These are phyloP conservation scores for Montipora capitata DNA, from an alignment of 92 coral and sea anemone genomes.

Conservation along the genomic window DNA sequence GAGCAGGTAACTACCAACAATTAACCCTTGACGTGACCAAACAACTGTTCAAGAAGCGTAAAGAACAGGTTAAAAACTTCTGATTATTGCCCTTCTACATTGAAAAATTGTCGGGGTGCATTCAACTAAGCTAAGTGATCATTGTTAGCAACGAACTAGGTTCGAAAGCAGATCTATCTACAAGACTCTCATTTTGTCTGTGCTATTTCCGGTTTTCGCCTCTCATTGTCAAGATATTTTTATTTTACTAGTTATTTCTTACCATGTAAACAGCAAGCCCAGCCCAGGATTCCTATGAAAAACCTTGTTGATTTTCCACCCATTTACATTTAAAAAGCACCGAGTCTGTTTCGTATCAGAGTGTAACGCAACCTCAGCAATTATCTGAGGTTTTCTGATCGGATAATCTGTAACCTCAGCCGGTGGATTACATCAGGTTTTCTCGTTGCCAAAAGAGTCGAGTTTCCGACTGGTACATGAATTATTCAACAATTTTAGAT, in stretches of 20 bases:
- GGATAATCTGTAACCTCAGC: not conserved
- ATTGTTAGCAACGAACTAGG: not conserved
- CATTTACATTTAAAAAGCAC: not conserved
- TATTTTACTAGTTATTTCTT: not conserved
- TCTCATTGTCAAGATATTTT: conserved; percentile 3
- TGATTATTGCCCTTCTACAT: not conserved
- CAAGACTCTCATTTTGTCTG: not conserved
- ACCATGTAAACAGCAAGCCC: conserved; percentile 37
- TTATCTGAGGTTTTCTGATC: not conserved
- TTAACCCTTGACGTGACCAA: not conserved
- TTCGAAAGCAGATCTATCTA: too few species aligned
- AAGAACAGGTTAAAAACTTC: not conserved
- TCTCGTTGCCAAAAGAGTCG: not conserved
- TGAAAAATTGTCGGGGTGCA: too few species aligned
- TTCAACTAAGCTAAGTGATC: not conserved
- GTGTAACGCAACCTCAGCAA: not conserved
- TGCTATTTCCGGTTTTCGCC: conserved; percentile 18
- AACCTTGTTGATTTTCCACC: not conserved
- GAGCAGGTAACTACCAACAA: conserved; percentile 26
- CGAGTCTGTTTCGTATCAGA: not conserved
- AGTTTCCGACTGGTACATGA: conserved; percentile 39
- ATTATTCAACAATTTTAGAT: conserved; percentile 25
- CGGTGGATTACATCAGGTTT: conserved; percentile 49
- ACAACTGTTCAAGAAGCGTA: conserved; percentile 8
- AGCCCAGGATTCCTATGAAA: not conserved